Base-by-base conservation (phyloP, 1,140 invertebrate species). In the Anastatus disparis region DNA sequence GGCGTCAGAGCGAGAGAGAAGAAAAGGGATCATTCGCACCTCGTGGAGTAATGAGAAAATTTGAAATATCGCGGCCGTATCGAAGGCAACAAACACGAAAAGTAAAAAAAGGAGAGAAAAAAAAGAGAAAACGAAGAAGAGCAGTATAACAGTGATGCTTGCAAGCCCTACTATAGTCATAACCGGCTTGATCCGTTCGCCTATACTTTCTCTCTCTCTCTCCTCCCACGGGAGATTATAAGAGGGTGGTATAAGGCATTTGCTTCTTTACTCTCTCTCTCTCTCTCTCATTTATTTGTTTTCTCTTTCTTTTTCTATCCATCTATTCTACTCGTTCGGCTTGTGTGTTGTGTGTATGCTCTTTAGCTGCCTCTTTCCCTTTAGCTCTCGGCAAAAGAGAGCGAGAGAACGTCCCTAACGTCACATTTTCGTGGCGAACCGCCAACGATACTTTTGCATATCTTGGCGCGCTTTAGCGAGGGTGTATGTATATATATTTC, bases 11-110 rank as follows among this genome's bases (percentile, higher is more conserved):
- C 12, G 29, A 20, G 29, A 71, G 67, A 71, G 69, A 46, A 42
- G 63, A 10, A 10, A 74, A 67, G 75, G 76, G 78, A 79, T 85
- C 77, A 84, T 85, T 85, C 84, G 81, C 84, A 83, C 84, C 83
- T 83, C 80, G 74, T 70, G 78, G 80, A 81, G 77, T 85, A 85
- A 85, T 85, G 82, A 85, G 83, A 85, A 85, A 85, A 85, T 84
- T 85, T 85, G 84, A 84, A 85, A 85, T 85, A 85, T 85, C 81
- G 80, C 83, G 77, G 74, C 72, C 75, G 74, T 73, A 72, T 20
- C 20, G 20, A 40, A 58, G 55, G 40, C 27, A 20, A n/a, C 31
- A 10, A 17, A 20, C 17, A 35, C 62, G 9, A 35, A 46, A n/a
- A n/a, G n/a, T n/a, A n/a, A 56, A 67, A 44, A 38, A 56, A 56